Base-by-base conservation (phyloP, 2,797 vertebrate species). In the Galaxias olidus region DNA sequence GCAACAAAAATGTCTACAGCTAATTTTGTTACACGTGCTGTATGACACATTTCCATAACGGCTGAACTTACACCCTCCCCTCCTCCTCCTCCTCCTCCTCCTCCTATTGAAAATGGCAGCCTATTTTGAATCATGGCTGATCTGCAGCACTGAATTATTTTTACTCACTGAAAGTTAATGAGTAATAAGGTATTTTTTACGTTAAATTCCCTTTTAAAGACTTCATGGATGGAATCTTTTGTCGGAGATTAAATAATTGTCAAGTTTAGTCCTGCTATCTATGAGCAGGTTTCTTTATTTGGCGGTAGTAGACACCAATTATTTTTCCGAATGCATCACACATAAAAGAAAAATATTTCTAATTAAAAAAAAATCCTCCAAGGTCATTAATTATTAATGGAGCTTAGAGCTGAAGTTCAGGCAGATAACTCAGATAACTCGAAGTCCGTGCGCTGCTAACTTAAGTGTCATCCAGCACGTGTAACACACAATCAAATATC, bases 351-450 rank as follows among this genome's bases (percentile, higher is more conserved):
- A 67, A 68, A 65, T 47, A 48, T 58, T 47, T 50, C 66, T 66
- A 71, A 75, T 77, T 76, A 68, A 62, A 66, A 20, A 64, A 12
- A n/a, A 68, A 72, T 65, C 62, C 11, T 53, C 63, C 59, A 65
- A 76, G 63, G 64, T 66, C 43, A 54, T 79, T 65, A 72, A 75
- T 76, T 76, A 78, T 80, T 68, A 76, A 79, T 70, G 52, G n/a
- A n/a, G n/a, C n/a, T n/a, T n/a, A n/a, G n/a, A n/a, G n/a, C n/a
- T n/a, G n/a, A n/a, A n/a, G n/a, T n/a, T n/a, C n/a, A n/a, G n/a
- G n/a, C n/a, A n/a, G n/a, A n/a, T n/a, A n/a, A n/a, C n/a, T n/a
- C n/a, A n/a, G n/a, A n/a, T n/a, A n/a, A n/a, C n/a, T n/a, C n/a
- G n/a, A n/a, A n/a, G n/a, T n/a, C n/a, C n/a, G n/a, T n/a, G n/a